A percentile compares a stretch with the other conserved stretches of the same genome.
These are phyloP conservation scores for Drosophila subobscura DNA, from an alignment of 1,140 invertebrate genomes.

Conservation along the genomic window DNA sequence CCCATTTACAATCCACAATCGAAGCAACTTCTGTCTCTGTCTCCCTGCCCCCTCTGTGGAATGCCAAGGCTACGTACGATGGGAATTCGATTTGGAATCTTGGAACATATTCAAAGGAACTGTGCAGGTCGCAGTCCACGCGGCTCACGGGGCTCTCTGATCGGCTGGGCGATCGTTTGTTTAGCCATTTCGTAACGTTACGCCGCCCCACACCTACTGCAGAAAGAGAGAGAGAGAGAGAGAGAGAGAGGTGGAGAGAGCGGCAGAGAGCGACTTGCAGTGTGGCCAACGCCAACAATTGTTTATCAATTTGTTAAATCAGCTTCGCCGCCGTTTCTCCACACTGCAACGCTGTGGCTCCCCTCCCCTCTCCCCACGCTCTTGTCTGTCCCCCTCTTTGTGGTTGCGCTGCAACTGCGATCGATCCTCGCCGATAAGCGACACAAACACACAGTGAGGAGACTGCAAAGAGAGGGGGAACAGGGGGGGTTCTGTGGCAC, in stretches of 20 bases:
- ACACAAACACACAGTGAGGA: slow-evolving; percentile 41
- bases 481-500: slow-evolving; percentile 28
- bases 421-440: slow-evolving; percentile 80
- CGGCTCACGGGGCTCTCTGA: neutral
- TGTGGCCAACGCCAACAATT: slow-evolving; percentile 76
- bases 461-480: neutral
- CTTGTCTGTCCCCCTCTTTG: neutral
- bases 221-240: no score
- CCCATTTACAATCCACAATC: no score
- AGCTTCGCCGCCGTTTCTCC: slow-evolving; percentile 51
- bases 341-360: slow-evolving; percentile 22
- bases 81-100: slow-evolving; percentile 48
- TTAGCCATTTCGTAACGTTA: slow-evolving; percentile 78
- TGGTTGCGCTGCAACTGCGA: slow-evolving; percentile 53
- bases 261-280: no score
- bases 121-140: slow-evolving; percentile 32
- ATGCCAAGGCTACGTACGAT: slow-evolving; percentile 43
- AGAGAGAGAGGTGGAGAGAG: no score
- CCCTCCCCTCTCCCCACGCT: no score
- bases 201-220: slow-evolving; percentile 46
- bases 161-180: slow-evolving; percentile 63
- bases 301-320: slow-evolving; percentile 83
- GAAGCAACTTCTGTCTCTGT: no score
- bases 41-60: neutral
- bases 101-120: slow-evolving; percentile 24